Base-by-base conservation (phyloP, 2,113 vertebrate species). In the Oceanites oceanicus region DNA sequence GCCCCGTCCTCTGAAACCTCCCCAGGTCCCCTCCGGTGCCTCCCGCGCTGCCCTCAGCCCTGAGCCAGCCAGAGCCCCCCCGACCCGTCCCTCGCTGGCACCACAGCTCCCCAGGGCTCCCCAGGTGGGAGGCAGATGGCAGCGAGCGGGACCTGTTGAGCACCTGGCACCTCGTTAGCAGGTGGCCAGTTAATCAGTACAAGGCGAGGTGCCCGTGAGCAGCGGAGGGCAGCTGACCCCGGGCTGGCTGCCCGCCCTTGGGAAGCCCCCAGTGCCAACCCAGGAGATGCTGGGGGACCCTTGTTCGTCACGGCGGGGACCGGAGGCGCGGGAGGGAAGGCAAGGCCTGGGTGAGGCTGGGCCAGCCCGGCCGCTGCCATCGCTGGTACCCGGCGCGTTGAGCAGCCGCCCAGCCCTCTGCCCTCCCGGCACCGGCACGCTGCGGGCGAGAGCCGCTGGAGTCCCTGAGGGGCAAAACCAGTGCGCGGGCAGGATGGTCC, bases 1-100 rank as follows among this genome's bases (percentile, higher is more conserved):
- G 0, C 32, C 23, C 56, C 15, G 6, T 19, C 16, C 27, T 49
- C 80, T 4, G 4, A 61, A 65, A 67, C 14, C 1, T 7, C 36
- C 36, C 49, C 22, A 13, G 58, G 2, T 4, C 30, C 27, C 9
- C 0, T 0, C 25, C 3, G 1, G 11, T 44, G 36, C 40, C 9
- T 20, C 11, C 62, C 3, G 0, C 4, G 4, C 77, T 9, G 7
- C 17, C 36, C 58, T 17, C 72, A 72, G 52, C 42, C 36, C 50
- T 10, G 15, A 34, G 47, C 8, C 14, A 38, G 32, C n/a, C 81
- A 44, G 42, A 81, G 52, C 22, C 58, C 74, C 38, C 36, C 38
- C 1, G 8, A 34, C 12, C 40, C 7, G 2, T 14, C 52, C 58
- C 47, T 52, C 1, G 0, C 17, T 72, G 50, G 53, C 53, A 62